Evolutionary conservation across 1,140 invertebrate species (phyloP).

Genomic region (Ctenoplectra terminalis): DNA sequence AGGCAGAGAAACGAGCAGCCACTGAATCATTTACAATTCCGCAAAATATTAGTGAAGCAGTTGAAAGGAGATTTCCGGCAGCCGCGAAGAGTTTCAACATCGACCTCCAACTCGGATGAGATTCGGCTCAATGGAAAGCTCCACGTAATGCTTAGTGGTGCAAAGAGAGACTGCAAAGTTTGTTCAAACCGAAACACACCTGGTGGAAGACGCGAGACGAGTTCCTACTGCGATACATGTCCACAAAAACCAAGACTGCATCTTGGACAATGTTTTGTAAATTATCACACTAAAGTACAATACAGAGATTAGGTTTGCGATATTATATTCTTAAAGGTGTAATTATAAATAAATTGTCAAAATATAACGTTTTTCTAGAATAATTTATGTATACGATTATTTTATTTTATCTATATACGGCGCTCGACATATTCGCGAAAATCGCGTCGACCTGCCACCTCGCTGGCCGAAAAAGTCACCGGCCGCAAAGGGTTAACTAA

Average conservation of each 20-base stretch:
- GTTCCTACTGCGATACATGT: conserved; percentile 42
- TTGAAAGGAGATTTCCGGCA: conserved; percentile 38
- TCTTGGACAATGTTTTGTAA: conserved; percentile 44
- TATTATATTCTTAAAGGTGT: too few relatives aligned
- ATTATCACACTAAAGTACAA: conserved; percentile 14
- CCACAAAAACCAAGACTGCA: conserved; percentile 31
- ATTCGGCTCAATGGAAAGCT: conserved; percentile 20
- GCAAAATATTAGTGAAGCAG: conserved; percentile 28
- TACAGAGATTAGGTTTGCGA: not conserved
- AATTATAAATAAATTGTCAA: too few relatives aligned
- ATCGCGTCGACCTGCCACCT: conserved; percentile 3
- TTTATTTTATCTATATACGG: not conserved
- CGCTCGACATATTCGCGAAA: conserved; percentile 5
- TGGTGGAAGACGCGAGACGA: conserved; percentile 18
- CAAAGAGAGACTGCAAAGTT: conserved; percentile 17
- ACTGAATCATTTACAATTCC: conserved; percentile 25
- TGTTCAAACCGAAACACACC: conserved; percentile 31
- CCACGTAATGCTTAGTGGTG: not conserved
- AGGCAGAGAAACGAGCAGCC: conserved; percentile 24
- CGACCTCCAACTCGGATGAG: conserved; percentile 1
- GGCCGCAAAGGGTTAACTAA: conserved; percentile 7
- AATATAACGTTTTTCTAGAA: too few relatives aligned
- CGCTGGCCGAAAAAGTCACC: not conserved
- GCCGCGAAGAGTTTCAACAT: conserved; percentile 26
- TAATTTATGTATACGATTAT: too few relatives aligned